Evolutionary conservation across 1,140 invertebrate species (phyloP).

Genomic region (Euwallacea similis): DNA sequence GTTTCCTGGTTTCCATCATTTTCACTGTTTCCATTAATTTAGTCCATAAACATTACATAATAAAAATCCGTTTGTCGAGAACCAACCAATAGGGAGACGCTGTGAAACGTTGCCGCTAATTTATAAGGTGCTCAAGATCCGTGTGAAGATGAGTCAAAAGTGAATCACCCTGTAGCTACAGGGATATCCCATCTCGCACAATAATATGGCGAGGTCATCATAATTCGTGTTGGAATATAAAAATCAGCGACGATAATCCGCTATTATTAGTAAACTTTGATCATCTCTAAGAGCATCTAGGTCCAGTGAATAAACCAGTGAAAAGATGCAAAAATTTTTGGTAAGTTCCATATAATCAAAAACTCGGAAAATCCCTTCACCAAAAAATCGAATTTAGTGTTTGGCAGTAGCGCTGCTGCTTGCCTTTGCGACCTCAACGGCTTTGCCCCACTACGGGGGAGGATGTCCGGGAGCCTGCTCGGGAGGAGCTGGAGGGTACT

Average conservation of each 20-base stretch:
- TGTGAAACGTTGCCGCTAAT: no score
- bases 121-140: no score
- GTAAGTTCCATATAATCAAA: neutral
- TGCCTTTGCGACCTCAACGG: neutral
- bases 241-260: conserved; percentile 21
- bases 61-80: no score
- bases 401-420: neutral
- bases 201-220: conserved; percentile 29
- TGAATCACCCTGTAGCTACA: conserved; percentile 25
- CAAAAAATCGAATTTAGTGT: no score
- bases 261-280: conserved; percentile 7
- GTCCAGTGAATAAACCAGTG: neutral
- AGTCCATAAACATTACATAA: no score
- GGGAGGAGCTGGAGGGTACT: conserved; percentile 13
- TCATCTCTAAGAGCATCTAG: neutral
- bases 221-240: conserved; percentile 24
- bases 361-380: no score
- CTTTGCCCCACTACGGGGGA: conserved; percentile 3
- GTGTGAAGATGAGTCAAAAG: neutral
- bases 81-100: no score
- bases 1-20: no score
- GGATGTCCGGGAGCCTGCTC: neutral
- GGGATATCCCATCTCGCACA: conserved; percentile 34
- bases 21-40: no score
- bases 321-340: neutral